A percentile compares a stretch with the other conserved stretches of the same genome.
Conservation (phyloP, 2,113 vertebrate species). For the Pangasianodon gigas region DNA sequence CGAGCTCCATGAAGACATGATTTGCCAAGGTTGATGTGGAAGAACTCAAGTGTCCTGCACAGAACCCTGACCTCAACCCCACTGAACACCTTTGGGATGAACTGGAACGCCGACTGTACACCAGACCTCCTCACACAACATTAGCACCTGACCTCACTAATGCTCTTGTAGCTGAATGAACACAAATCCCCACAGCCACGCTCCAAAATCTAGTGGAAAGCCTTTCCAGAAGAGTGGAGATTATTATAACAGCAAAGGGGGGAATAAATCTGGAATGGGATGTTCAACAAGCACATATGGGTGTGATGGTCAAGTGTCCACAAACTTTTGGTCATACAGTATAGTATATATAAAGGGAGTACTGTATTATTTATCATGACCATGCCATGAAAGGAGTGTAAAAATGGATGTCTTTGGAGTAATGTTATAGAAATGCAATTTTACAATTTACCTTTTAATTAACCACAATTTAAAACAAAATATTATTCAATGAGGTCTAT, state of each 20-base stretch:
- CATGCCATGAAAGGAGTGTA: neutral
- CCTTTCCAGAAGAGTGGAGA: neutral
- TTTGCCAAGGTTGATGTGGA: neutral
- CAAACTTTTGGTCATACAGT: neutral
- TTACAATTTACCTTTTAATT: neutral
- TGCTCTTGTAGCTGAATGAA: neutral
- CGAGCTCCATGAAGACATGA: neutral
- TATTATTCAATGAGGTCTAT: no score
- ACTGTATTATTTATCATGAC: neutral
- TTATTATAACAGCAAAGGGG: neutral
- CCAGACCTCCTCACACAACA: neutral
- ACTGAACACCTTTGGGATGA: neutral
- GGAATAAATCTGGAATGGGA: neutral
- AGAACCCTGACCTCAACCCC: neutral
- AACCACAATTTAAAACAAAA: neutral
- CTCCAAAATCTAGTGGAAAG: neutral
- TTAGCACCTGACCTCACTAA: neutral
- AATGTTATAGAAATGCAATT: neutral
- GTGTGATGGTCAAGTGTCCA: neutral
- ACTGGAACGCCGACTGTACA: neutral
- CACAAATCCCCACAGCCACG: neutral
- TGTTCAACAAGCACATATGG: neutral
- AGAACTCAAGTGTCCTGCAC: neutral
- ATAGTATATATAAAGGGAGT: neutral
- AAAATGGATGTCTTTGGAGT: neutral